Conservation (phyloP, 2,113 vertebrate genomes). For the Cheilinus undulatus region DNA sequence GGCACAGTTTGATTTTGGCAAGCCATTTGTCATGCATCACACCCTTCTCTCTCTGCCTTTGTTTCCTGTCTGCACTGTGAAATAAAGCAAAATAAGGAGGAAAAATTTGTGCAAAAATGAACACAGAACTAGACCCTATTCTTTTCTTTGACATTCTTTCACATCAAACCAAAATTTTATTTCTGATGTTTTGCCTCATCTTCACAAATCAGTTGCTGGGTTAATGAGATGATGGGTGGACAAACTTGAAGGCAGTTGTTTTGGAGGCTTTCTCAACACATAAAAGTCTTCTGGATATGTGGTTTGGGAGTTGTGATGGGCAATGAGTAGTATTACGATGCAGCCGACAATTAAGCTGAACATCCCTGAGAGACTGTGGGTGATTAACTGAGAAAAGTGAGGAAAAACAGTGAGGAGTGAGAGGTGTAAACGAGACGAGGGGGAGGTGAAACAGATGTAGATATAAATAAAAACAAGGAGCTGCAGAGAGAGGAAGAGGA, state of each 20-base stretch:
- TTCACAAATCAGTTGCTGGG: too few relatives aligned
- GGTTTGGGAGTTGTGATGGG: neutral
- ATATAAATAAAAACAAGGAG: constrained; percentile 53
- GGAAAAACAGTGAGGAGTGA: neutral
- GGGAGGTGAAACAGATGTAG: constrained; percentile 16
- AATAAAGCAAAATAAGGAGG: neutral
- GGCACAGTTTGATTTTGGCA: neutral
- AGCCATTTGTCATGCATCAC: neutral
- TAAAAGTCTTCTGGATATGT: neutral
- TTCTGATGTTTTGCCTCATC: neutral
- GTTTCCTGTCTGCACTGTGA: neutral
- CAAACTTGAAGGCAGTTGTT: neutral
- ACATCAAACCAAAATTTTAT: too few relatives aligned
- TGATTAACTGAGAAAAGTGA: constrained; percentile 23
- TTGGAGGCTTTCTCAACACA: neutral
- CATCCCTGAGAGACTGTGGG: constrained; percentile 8
- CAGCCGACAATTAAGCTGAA: neutral
- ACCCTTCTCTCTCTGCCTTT: neutral
- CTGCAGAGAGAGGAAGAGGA: constrained; percentile 5
- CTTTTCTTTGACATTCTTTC: neutral
- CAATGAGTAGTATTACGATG: neutral
- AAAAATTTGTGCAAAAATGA: neutral
- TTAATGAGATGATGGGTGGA: neutral
- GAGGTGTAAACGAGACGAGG: neutral
- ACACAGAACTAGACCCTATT: neutral